Conservation (phyloP, 1,140 invertebrate species). For the Calosoma granatense region DNA sequence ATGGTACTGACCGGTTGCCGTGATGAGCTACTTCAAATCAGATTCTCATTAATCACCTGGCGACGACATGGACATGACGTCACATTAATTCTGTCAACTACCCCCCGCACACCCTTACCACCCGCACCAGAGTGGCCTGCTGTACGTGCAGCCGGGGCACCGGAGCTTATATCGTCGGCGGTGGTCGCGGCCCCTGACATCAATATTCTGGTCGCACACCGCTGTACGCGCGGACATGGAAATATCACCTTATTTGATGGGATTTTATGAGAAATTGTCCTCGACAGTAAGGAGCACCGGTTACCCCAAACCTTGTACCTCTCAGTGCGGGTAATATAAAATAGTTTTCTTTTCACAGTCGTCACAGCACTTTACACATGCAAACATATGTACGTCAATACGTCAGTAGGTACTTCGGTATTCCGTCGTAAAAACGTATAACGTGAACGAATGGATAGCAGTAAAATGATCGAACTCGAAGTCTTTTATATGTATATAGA, state of each 20-base stretch:
- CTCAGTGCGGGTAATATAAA: too few species aligned
- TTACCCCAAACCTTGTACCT: too few species aligned
- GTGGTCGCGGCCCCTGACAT: background rate
- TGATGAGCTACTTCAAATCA: constrained; percentile 15
- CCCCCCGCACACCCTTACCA: background rate
- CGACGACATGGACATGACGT: constrained; percentile 24
- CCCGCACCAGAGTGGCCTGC: background rate
- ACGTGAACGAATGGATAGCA: too few species aligned
- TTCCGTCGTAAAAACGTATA: too few species aligned
- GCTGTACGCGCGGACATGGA: background rate
- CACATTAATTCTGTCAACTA: constrained; percentile 24
- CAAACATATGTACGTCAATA: too few species aligned
- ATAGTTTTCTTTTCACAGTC: too few species aligned
- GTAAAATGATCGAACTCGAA: too few species aligned
- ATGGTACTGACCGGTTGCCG: background rate
- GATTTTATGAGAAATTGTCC: background rate
- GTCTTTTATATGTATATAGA: too few species aligned
- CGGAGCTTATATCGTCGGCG: background rate
- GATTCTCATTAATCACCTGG: constrained; percentile 26
- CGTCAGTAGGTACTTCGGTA: too few species aligned
- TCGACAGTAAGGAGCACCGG: too few species aligned
- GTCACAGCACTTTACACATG: too few species aligned
- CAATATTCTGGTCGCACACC: background rate
- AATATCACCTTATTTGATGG: background rate
- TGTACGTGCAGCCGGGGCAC: too few species aligned